Conservation (phyloP, 2,888 invertebrate genomes). For the Diarsia dahlii region DNA sequence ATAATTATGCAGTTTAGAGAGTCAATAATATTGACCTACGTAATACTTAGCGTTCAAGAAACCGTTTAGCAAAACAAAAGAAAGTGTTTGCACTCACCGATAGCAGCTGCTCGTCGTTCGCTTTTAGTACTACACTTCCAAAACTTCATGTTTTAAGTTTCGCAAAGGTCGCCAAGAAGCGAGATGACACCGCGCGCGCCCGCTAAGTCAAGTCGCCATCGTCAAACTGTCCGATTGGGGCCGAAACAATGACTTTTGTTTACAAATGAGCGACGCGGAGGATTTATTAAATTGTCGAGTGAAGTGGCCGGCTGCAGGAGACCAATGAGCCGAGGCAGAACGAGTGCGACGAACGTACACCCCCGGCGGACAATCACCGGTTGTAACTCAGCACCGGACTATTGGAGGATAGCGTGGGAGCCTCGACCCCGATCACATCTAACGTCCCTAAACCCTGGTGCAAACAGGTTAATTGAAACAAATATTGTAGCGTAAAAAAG, state of each 20-base stretch:
- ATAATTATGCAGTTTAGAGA: slow-evolving; percentile 10
- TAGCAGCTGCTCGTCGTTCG: slow-evolving; percentile 75
- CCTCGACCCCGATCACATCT: slow-evolving; percentile 74
- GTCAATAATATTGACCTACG: slow-evolving; percentile 26
- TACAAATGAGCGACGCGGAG: slow-evolving; percentile 85
- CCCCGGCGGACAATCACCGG: slow-evolving; percentile 74
- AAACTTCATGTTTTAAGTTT: slow-evolving; percentile 82
- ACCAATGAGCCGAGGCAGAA: slow-evolving; percentile 81
- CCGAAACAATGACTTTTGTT: slow-evolving; percentile 90
- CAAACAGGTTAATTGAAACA: slow-evolving; percentile 70
- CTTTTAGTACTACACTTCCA: slow-evolving; percentile 86
- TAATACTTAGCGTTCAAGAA: slow-evolving; percentile 1
- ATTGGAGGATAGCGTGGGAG: slow-evolving; percentile 86
- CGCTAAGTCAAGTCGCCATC: slow-evolving; percentile 83
- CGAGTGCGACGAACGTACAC: slow-evolving; percentile 83
- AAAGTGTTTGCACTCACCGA: slow-evolving; percentile 75
- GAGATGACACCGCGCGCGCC: slow-evolving; percentile 80
- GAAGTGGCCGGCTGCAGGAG: slow-evolving; percentile 78
- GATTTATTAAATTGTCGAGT: slow-evolving; percentile 86
- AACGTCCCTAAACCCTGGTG: slow-evolving; percentile 59
- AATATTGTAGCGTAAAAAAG: slow-evolving; percentile 87
- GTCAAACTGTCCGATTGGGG: slow-evolving; percentile 84
- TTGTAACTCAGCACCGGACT: slow-evolving; percentile 66
- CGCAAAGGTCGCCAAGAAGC: slow-evolving; percentile 70
- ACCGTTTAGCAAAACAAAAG: slow-evolving; percentile 22